These are phyloP conservation scores for Cancer borealis DNA, from an alignment of 2,888 invertebrate species.

Conservation along the genomic window DNA sequence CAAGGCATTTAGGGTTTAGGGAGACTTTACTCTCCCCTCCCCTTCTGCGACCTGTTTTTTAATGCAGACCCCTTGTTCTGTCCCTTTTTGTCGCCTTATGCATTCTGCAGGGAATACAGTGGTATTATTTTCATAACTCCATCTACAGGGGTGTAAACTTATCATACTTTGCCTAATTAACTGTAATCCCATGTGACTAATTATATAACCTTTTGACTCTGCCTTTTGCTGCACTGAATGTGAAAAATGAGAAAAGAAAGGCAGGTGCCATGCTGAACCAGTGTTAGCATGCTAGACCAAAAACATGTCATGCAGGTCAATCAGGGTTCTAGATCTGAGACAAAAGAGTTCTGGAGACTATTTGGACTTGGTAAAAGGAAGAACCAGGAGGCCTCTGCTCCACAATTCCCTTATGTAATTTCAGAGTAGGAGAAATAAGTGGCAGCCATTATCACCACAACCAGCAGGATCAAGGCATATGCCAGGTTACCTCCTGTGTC, in stretches of 20 bases:
- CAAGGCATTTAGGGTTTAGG: no score
- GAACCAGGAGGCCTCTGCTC: neutral
- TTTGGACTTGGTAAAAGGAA: conserved; percentile 14
- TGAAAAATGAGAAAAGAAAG: neutral
- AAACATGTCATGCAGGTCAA: conserved; percentile 64
- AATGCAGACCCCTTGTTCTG: no score
- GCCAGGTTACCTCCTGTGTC: conserved; percentile 91
- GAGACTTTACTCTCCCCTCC: no score
- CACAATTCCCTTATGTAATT: conserved; percentile 32
- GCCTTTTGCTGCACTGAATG: neutral
- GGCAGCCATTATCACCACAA: conserved; percentile 61
- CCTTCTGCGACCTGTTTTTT: no score
- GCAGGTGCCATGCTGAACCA: conserved; percentile 51
- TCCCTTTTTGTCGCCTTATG: no score
- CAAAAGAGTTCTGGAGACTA: conserved; percentile 44
- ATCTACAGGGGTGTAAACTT: no score
- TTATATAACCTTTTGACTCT: neutral
- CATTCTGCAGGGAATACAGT: no score
- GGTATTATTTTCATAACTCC: no score
- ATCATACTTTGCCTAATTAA: neutral
- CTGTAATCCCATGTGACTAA: neutral
- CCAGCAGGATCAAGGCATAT: conserved; percentile 44
- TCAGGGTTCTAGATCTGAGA: conserved; percentile 5
- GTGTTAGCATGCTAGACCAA: conserved; percentile 62
- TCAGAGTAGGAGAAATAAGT: conserved; percentile 36